phyloP scores from a whole-genome alignment of 2,113 vertebrate species.

The Cygnus buccinator region DNA sequence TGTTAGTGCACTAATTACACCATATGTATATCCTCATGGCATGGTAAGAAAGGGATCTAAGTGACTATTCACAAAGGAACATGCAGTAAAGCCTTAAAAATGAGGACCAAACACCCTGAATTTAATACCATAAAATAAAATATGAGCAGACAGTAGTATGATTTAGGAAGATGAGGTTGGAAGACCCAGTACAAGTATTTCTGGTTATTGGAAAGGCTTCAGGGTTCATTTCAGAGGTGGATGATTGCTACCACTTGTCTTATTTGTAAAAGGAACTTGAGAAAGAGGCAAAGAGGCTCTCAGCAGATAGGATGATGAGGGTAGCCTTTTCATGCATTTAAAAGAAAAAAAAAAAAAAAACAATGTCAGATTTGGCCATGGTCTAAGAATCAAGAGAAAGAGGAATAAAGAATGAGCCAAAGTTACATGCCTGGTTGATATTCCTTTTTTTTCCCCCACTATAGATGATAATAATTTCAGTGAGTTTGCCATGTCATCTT shows the following conservation, averaged over 20 bases:
- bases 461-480: conserved; percentile 32
- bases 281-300: background rate
- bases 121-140: background rate
- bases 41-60: background rate
- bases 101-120: background rate
- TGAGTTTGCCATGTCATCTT: conserved; percentile 55
- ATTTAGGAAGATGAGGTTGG: background rate
- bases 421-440: background rate
- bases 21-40: background rate
- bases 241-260: background rate
- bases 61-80: background rate
- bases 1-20: background rate
- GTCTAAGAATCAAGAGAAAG: background rate
- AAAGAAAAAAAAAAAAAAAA: background rate
- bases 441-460: background rate
- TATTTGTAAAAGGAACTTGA: background rate
- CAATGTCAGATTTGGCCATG: background rate
- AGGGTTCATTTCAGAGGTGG: background rate
- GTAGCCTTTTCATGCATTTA: background rate
- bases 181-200: background rate
- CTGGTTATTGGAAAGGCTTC: background rate
- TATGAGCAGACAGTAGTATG: background rate
- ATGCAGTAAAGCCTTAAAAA: background rate
- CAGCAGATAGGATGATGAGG: background rate
- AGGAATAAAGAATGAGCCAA: background rate